These are phyloP conservation scores for Drosophila merina DNA, from an alignment of 2,888 invertebrate genomes.

Conservation along the genomic window DNA sequence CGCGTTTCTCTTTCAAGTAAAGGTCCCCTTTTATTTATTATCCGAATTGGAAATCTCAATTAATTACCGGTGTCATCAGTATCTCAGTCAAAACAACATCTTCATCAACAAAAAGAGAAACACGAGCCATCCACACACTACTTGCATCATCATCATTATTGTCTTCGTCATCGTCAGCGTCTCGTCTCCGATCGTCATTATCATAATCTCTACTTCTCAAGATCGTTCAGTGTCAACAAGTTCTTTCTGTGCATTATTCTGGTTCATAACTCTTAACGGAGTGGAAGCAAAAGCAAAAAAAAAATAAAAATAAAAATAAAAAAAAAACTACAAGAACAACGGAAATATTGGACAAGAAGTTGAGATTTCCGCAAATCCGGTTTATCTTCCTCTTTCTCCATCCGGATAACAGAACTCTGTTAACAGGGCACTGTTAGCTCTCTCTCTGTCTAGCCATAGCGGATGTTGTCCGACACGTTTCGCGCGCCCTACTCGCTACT, in stretches of 20 bases:
- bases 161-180: neutral
- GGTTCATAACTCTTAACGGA: slow-evolving; percentile 4
- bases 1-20: no score
- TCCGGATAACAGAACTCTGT: slow-evolving; percentile 2
- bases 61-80: slow-evolving; percentile 1
- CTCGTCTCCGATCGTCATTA: neutral
- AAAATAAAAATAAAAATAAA: neutral
- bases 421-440: neutral
- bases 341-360: slow-evolving; percentile 39
- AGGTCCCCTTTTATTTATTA: neutral
- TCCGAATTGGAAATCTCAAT: neutral
- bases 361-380: slow-evolving; percentile 56
- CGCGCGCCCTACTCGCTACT: neutral
- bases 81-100: neutral
- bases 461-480: slow-evolving; percentile 14
- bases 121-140: neutral
- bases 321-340: slow-evolving; percentile 7
- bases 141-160: neutral
- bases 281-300: neutral
- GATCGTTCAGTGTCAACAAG: slow-evolving; percentile 3
- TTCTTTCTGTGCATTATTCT: slow-evolving; percentile 1
- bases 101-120: neutral
- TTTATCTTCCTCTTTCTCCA: slow-evolving; percentile 36
- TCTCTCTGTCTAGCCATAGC: neutral
- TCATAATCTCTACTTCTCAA: neutral